Conservation (phyloP, 1,140 invertebrate species). For the Bombus confusus region DNA sequence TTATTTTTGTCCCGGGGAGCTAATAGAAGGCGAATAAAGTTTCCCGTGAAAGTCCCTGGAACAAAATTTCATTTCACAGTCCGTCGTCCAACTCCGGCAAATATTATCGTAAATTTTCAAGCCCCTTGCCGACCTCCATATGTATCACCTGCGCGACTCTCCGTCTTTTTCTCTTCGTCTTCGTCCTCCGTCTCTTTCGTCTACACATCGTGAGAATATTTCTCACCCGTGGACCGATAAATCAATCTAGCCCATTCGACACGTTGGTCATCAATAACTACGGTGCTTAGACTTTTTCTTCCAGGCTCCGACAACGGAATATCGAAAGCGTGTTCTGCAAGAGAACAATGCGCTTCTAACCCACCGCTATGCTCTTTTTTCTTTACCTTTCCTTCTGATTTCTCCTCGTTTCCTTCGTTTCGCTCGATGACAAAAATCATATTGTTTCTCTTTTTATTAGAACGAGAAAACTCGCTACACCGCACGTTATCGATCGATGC, state of each 20-base stretch:
- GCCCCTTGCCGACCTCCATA: not conserved
- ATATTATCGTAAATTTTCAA: slow-evolving; percentile 65
- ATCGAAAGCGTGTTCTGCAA: slow-evolving; percentile 29
- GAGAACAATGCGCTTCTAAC: not conserved
- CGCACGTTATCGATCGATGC: too few species aligned
- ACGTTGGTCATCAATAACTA: slow-evolving; percentile 65
- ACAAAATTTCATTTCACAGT: slow-evolving; percentile 64
- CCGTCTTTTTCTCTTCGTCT: slow-evolving; percentile 46
- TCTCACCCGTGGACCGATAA: slow-evolving; percentile 60
- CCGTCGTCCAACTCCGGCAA: slow-evolving; percentile 54
- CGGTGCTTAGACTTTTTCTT: slow-evolving; percentile 63
- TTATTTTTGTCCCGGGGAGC: slow-evolving; percentile 43
- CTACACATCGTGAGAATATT: slow-evolving; percentile 46
- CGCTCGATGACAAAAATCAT: too few species aligned
- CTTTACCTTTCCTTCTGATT: not conserved
- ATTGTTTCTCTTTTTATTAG: too few species aligned
- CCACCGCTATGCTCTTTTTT: not conserved
- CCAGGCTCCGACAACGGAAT: slow-evolving; percentile 41
- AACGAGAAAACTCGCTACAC: too few species aligned
- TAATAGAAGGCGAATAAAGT: slow-evolving; percentile 43
- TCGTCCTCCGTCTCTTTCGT: slow-evolving; percentile 24
- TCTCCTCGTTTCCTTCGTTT: too few species aligned
- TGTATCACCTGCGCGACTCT: slow-evolving; percentile 58
- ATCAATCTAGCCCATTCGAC: slow-evolving; percentile 61
- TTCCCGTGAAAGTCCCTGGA: slow-evolving; percentile 27